These are phyloP conservation scores for Morone saxatilis DNA, from an alignment of 2,113 vertebrate genomes.

Conservation along the genomic window DNA sequence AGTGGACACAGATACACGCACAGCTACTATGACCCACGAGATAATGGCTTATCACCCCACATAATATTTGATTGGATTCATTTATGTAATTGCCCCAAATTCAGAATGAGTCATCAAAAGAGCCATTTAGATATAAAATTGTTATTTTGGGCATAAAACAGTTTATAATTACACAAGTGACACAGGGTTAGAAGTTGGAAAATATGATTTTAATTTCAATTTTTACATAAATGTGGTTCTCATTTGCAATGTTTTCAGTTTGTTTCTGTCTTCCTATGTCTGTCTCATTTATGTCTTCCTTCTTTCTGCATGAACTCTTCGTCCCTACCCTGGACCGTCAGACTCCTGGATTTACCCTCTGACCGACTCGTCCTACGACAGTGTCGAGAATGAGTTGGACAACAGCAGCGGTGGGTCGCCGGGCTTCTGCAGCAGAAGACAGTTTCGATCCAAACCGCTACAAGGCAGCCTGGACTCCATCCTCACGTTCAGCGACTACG, in stretches of 20 bases:
- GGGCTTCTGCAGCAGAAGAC: constrained; percentile 76
- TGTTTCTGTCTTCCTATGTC: not conserved
- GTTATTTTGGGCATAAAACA: not conserved
- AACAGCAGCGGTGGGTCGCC: constrained; percentile 83
- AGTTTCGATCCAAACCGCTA: constrained; percentile 81
- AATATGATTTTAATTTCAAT: not conserved
- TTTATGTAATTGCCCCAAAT: not conserved
- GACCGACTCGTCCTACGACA: constrained; percentile 96
- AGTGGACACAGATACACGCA: no score
- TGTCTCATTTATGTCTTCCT: not conserved
- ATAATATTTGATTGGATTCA: no score
- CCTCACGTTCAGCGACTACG: constrained; percentile 90
- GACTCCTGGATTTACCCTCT: constrained; percentile 89
- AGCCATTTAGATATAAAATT: not conserved
- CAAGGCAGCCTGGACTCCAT: constrained; percentile 94
- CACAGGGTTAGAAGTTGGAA: not conserved
- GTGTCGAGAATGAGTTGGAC: constrained; percentile 92
- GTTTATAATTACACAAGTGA: not conserved
- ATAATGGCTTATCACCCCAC: not conserved
- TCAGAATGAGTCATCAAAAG: not conserved
- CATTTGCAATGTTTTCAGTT: not conserved
- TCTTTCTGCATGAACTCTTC: not conserved
- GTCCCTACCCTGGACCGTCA: constrained; percentile 49
- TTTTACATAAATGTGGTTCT: no score
- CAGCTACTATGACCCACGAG: not conserved